phyloP scores from a whole-genome alignment of 2,797 vertebrate species.

The Eulemur rubriventer region DNA sequence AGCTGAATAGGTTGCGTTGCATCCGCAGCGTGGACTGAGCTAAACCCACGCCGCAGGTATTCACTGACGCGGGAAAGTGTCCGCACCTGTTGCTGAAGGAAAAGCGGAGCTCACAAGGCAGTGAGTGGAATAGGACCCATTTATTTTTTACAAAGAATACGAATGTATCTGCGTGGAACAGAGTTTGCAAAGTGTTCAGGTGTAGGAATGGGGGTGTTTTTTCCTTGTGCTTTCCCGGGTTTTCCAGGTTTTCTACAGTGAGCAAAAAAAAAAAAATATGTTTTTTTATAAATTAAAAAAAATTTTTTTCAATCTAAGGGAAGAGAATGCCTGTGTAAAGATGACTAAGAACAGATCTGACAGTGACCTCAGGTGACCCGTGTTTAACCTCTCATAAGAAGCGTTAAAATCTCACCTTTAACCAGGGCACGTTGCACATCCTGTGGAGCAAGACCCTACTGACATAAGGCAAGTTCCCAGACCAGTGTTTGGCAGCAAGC shows the following conservation, averaged over 20 bases:
- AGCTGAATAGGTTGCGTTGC: accelerated
- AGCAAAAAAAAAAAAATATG: not conserved
- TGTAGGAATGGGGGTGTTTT: not conserved
- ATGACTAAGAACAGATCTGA: not conserved
- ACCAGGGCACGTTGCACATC: not conserved
- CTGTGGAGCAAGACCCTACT: not conserved
- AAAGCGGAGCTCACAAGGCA: not conserved
- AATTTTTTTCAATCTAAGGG: not conserved
- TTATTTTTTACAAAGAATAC: not conserved
- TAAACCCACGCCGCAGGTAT: accelerated
- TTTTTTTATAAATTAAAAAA: not conserved
- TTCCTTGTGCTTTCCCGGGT: not conserved
- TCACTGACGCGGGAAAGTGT: accelerated
- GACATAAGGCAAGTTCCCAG: not conserved
- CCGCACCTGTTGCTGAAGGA: not conserved
- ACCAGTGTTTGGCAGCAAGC: not conserved
- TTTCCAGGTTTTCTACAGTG: not conserved
- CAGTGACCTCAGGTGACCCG: not conserved
- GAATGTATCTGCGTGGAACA: not conserved
- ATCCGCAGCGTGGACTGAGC: accelerated
- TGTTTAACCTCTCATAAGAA: not conserved
- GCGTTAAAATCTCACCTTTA: not conserved
- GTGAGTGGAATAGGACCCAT: not conserved
- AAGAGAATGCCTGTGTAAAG: not conserved
- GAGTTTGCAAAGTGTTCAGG: not conserved